Conservation (phyloP, 2,888 invertebrate species). For the Clitarchus hookeri region DNA sequence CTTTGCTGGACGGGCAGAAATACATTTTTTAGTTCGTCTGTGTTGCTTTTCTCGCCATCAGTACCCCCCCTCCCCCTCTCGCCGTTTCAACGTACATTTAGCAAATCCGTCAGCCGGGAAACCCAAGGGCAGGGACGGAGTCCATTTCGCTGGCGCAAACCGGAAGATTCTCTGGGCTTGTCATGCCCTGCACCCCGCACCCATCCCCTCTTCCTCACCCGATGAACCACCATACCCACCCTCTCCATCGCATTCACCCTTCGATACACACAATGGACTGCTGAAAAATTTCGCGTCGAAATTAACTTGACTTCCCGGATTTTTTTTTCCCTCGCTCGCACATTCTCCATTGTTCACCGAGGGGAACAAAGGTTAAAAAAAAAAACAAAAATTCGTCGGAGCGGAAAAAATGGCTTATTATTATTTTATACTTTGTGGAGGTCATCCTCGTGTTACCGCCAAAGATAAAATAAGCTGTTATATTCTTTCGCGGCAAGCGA, state of each 20-base stretch:
- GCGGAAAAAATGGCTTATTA: not conserved
- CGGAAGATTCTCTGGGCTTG: slow-evolving; percentile 1
- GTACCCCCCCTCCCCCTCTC: too few species aligned
- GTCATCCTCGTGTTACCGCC: not conserved
- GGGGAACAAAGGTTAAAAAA: not conserved
- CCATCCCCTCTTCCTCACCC: not conserved
- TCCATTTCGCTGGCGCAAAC: slow-evolving; percentile 8
- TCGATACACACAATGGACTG: not conserved
- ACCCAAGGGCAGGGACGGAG: not conserved
- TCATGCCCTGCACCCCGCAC: not conserved
- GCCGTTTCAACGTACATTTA: too few species aligned
- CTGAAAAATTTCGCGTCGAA: slow-evolving; percentile 3
- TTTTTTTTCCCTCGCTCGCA: not conserved
- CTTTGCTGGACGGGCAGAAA: too few species aligned
- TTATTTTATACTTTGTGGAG: not conserved
- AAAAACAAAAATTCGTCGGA: not conserved
- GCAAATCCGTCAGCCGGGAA: not conserved
- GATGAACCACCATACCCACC: not conserved
- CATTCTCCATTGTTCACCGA: not conserved
- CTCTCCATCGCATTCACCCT: slow-evolving; percentile 4
- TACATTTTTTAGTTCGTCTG: too few species aligned
- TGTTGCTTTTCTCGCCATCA: too few species aligned
- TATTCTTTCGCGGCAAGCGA: not conserved
- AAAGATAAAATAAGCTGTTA: slow-evolving; percentile 1
- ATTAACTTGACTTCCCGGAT: not conserved